Evolutionary conservation across 2,113 vertebrate species (phyloP), one percentile per base, ranked within the genome.

Genomic region (Elephantulus edwardii): DNA sequence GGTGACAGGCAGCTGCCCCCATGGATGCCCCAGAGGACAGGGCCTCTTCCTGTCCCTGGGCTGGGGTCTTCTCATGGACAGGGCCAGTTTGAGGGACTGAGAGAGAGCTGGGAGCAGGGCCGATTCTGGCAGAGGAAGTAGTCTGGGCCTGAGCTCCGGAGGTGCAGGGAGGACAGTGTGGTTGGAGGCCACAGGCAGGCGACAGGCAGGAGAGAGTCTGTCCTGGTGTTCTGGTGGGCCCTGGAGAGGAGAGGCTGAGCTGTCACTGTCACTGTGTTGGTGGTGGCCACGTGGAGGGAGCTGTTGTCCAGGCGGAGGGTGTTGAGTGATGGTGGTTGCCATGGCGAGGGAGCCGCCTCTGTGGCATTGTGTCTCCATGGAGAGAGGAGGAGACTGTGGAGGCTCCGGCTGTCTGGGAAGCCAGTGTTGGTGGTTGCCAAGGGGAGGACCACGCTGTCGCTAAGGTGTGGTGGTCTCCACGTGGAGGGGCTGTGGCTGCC

Each of bases 251-350:
- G 82, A 71, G 22, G 48, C 81, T 3, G 38, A 30, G 3, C 90
- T 77, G 86, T 83, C 94, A 5, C 58, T 4, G 13, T 30, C 72
- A 46, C 91, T 85, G 82, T 95, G 92, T 86, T 93, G 93, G 87
- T 92, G 94, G 92, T 88, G 85, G 87, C 96, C 95, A 96, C 95
- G 94, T 96, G 96, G 96, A 94, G 92, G 79, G 93, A 95, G 75
- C 90, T 95, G 92, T 85, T 94, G 94, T 90, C 93, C 52, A 7
- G 82, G 64, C 71, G 28, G 92, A 84, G 13, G 12, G 86, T 16
- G 11, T 92, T 86, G 91, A 95, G 92, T 91, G 95, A 88, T 5
- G 13, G 71, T 38, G 42, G 89, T 77, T 93, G 93, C 88, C 17
- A 68, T 83, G 91, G 81, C 10, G 72, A 89, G 48, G 92, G 81